phyloP scores from a whole-genome alignment of 2,797 vertebrate genomes.

The Platyrinchus mystaceus region DNA sequence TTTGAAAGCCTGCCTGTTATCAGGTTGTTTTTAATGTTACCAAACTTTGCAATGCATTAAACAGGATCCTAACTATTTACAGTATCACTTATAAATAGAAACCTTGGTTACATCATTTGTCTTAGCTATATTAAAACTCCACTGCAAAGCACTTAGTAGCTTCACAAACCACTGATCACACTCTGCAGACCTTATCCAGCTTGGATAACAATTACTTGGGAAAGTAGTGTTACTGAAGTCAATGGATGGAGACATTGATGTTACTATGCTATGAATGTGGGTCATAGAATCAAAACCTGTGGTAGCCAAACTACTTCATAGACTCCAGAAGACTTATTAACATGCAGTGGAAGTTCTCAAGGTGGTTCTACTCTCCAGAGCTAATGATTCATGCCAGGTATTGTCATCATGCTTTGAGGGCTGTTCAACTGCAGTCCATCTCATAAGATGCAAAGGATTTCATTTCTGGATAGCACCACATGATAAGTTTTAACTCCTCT shows the following conservation, averaged over 20 bases:
- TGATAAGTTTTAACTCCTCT: background rate
- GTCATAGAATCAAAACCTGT: background rate
- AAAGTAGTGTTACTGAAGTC: background rate
- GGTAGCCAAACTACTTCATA: background rate
- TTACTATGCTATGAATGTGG: background rate
- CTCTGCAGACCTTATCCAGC: background rate
- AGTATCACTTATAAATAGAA: background rate
- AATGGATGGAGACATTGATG: background rate
- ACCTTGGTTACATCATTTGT: background rate
- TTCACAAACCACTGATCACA: background rate
- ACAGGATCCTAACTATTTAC: background rate
- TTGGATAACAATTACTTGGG: background rate
- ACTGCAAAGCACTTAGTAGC: background rate
- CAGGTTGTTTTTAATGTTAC: background rate
- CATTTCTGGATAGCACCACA: background rate
- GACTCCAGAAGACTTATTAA: background rate
- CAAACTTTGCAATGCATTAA: background rate
- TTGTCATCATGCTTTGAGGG: background rate
- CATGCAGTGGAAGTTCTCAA: background rate
- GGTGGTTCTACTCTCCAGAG: background rate
- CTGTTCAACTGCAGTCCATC: background rate
- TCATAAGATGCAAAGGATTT: background rate
- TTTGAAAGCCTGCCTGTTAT: background rate
- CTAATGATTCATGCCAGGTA: conserved; percentile 1
- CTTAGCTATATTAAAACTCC: background rate